Evolutionary conservation across 2,888 invertebrate genomes (phyloP), one percentile per base, ranked within the genome.

Genomic region (Alcis repandata): DNA sequence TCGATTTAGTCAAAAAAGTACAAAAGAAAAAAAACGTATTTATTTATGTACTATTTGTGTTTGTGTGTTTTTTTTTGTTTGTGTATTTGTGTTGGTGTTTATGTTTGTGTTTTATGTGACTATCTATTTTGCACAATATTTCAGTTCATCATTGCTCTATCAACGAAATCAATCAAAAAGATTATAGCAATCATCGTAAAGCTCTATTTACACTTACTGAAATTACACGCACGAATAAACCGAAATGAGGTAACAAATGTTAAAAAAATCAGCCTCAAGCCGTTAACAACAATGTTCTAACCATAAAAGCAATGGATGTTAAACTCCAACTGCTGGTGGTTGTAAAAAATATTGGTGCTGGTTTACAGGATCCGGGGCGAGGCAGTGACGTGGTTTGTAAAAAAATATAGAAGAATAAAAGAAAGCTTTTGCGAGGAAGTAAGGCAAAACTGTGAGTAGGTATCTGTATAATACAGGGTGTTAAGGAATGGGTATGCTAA

Each of bases 201-300:
- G 43, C 19, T 43, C 17, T 15, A 6, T 43, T 19, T 43, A 41
- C 10, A 41, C 43, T 17, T 19, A 15, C 43, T 9, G 19, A 43
- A 9, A 10, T 19, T 45, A 57, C 40, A 20, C 7, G 20, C 20
- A 49, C 56, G 46, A 43, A 62, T 58, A 54, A 59, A 41, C 43
- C n/a, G n/a, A 36, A 56, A 54, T 19, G 19, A 32, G 27, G 33
- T 27, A 22, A 15, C 43, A 36, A 54, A 9, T 32, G 56, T 62
- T 33, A 17, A 40, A 10, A 22, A 59, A 63, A 63, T 57, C 49
- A 15, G n/a, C 51, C 22, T 3, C 36, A 38, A 11, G 22, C 33
- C 53, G 38, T 53, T 46, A 63, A 63, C 38, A 17, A 59, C 59
- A 63, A 41, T 41, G 54, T 27, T 32, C 40, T 32, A 52, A 59